Base-by-base conservation (phyloP, 1,140 invertebrate genomes). In the Drosophila varians region DNA sequence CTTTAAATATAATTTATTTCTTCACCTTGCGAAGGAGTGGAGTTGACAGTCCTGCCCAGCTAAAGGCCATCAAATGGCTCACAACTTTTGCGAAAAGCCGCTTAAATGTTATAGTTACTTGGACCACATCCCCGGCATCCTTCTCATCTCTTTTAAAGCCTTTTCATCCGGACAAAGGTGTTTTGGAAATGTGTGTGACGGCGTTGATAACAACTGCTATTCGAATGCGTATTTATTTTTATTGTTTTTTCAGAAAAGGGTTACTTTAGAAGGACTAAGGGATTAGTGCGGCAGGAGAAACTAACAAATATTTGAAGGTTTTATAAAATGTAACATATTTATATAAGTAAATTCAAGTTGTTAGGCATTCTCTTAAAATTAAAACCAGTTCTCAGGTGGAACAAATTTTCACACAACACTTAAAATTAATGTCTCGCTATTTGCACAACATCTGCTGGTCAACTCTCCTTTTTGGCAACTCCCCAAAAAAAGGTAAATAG, bases 31-130 rank as follows among this genome's bases (percentile, higher is more conserved):
- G 38, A 42, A 18, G 38, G 8, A 23, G 1, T 8, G 40, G 12
- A 16, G 9, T 19, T 19, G 2, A 1, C 16, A 19, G 38, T 46
- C n/a, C 28, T 12, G 18, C 4, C 12, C 9, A 52, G 46, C 60
- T 46, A 66, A 36, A 25, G 66, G 72, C 79, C 73, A 86, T 79
- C 80, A 86, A 79, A 48, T 78, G 79, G 52, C 72, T 31, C 61
- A 66, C 75, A 79, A 84, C 65, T 86, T 86, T 31, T 84, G 7
- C 21, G 51, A 48, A 84, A 74, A 84, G 73, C 80, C 46, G 80
- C 82, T 84, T 84, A 84, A 84, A 75, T 87, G 66, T 76, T 86
- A 86, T 86, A 84, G 80, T 84, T 86, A 86, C 80, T 79, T 66
- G 49, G 60, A 68, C 75, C 47, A 21, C 47, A 60, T 16, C 43